A percentile compares a stretch with the other conserved stretches of the same genome.
phyloP scores from a whole-genome alignment of 1,140 invertebrate species.

The Aphelinus atriplicis region DNA sequence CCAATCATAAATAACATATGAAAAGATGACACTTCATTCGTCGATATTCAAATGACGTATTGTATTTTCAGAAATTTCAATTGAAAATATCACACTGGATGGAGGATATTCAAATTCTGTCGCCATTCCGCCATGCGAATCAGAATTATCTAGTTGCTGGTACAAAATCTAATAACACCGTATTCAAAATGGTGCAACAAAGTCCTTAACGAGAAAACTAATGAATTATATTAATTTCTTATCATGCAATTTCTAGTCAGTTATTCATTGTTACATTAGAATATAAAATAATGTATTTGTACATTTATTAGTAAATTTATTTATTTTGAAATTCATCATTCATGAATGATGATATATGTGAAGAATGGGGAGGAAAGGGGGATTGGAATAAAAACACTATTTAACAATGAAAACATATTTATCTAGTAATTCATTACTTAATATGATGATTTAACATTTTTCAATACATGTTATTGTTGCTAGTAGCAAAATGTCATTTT shows the following conservation, averaged over 20 bases:
- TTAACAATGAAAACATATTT: conserved; percentile 54
- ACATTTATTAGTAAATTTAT: too few species aligned
- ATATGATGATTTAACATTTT: conserved; percentile 51
- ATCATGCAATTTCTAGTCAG: too few species aligned
- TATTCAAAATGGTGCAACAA: conserved; percentile 48
- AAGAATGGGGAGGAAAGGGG: too few species aligned
- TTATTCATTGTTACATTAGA: too few species aligned
- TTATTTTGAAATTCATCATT: too few species aligned
- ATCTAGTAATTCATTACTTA: conserved; percentile 48
- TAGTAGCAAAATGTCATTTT: conserved; percentile 54
- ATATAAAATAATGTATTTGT: too few species aligned
- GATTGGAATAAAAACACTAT: conserved; percentile 1
- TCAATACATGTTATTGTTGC: conserved; percentile 50
- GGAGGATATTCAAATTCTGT: conserved; percentile 45
- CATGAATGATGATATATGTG: too few species aligned
- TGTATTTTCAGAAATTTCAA: conserved; percentile 50
- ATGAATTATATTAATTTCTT: background rate
- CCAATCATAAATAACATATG: background rate
- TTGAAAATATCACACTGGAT: conserved; percentile 38
- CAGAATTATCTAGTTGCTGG: conserved; percentile 48
- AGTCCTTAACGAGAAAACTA: conserved; percentile 33
- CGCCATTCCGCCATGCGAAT: conserved; percentile 43
- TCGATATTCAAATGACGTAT: background rate
- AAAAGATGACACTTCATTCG: background rate
- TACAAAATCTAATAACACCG: conserved; percentile 43